Conservation (phyloP, 2,113 vertebrate species). For the Choloepus hoffmanni region DNA sequence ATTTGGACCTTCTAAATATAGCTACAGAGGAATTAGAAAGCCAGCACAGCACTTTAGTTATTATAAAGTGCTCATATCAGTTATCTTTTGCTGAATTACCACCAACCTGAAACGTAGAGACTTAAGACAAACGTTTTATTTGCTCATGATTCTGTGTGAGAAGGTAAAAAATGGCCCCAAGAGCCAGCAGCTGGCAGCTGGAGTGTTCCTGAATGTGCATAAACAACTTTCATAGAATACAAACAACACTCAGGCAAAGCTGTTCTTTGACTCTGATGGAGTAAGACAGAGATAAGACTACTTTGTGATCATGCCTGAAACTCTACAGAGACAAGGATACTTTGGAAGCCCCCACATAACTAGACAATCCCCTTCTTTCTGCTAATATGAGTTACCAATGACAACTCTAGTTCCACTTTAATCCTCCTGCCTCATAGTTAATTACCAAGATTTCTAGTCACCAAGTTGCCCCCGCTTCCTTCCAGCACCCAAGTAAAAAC, state of each 20-base stretch:
- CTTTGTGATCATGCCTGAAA: constrained; percentile 28
- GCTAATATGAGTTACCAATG: neutral
- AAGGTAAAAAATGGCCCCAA: neutral
- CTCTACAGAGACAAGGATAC: neutral
- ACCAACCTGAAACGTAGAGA: neutral
- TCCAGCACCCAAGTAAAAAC: neutral
- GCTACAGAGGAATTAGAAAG: neutral
- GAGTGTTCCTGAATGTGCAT: neutral
- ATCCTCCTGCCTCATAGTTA: neutral
- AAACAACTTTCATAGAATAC: constrained; percentile 19
- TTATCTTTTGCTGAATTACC: constrained; percentile 42
- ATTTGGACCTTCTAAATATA: neutral
- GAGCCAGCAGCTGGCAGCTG: neutral
- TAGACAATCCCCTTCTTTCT: neutral
- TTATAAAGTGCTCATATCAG: neutral
- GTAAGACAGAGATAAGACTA: neutral
- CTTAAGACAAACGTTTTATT: constrained; percentile 19
- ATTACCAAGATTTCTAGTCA: neutral
- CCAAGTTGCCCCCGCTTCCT: neutral
- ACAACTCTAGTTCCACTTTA: neutral
- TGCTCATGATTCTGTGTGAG: neutral
- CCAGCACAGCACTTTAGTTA: neutral
- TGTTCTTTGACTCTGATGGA: neutral
- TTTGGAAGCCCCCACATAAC: no score
- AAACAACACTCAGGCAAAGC: constrained; percentile 35